Percentiles rank a stretch among this genome's conserved stretches.
phyloP scores from a whole-genome alignment of 2,113 vertebrate genomes.

The Labrus mixtus region DNA sequence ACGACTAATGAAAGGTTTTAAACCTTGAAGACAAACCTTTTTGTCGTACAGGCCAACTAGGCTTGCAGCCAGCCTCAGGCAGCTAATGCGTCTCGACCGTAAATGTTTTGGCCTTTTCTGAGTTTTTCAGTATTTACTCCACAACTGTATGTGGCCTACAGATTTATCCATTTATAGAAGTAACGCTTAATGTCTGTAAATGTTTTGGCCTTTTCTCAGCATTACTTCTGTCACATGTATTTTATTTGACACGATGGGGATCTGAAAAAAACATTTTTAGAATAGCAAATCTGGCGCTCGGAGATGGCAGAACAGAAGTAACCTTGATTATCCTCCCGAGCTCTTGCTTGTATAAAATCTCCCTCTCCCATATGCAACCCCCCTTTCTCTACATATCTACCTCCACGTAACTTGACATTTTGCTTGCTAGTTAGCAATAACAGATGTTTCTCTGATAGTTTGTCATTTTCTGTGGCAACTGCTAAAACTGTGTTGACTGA shows the following conservation, averaged over 20 bases:
- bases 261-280: constrained; percentile 21
- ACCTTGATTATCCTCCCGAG: constrained; percentile 28
- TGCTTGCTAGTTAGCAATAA: constrained; percentile 11
- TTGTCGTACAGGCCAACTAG: constrained; percentile 2
- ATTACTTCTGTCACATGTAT: not conserved
- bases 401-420: constrained; percentile 17
- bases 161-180: not conserved
- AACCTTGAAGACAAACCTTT: constrained; percentile 19
- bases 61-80: constrained; percentile 6
- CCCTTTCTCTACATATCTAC: not conserved
- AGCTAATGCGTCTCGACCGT: constrained; percentile 27
- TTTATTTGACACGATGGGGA: constrained; percentile 15
- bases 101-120: constrained; percentile 43
- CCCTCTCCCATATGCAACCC: not conserved
- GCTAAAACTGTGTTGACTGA: not conserved
- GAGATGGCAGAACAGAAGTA: constrained; percentile 22
- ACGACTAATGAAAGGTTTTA: constrained; percentile 20
- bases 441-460: constrained; percentile 32
- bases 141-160: not conserved
- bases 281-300: not conserved
- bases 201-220: constrained; percentile 38
- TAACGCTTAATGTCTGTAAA: constrained; percentile 26
- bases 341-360: constrained; percentile 10
- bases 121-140: constrained; percentile 22
- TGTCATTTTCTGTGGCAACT: constrained; percentile 12